These are phyloP conservation scores for Misgurnus anguillicaudatus DNA, from an alignment of 2,113 vertebrate genomes.

Conservation along the genomic window DNA sequence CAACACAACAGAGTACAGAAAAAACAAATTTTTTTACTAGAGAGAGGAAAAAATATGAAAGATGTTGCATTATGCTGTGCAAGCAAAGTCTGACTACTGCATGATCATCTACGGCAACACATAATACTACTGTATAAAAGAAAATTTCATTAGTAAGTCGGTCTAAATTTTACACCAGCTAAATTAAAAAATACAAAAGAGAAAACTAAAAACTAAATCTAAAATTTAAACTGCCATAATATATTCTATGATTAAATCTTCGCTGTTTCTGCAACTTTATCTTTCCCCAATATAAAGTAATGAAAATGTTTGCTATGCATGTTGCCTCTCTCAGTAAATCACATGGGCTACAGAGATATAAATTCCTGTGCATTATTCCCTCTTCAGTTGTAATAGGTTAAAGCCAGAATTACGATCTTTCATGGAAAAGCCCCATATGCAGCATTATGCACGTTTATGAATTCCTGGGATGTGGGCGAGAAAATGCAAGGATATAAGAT, in stretches of 20 bases:
- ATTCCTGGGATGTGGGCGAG: slow-evolving; percentile 31
- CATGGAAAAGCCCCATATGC: slow-evolving; percentile 30
- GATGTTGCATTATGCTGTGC: not conserved
- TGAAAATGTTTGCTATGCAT: not conserved
- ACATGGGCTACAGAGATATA: slow-evolving; percentile 19
- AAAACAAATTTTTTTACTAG: not conserved
- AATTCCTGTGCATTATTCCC: slow-evolving; percentile 43
- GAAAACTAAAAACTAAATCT: not conserved
- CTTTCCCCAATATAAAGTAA: not conserved
- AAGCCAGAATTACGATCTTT: slow-evolving; percentile 40
- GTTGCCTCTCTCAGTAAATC: slow-evolving; percentile 12
- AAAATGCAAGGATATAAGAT: slow-evolving; percentile 33
- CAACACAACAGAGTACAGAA: slow-evolving; percentile 27
- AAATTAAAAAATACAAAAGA: not conserved
- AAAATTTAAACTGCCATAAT: not conserved
- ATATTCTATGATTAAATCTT: slow-evolving; percentile 1
- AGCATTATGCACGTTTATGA: slow-evolving; percentile 38
- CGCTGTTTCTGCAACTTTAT: not conserved
- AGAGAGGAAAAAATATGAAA: slow-evolving; percentile 12
- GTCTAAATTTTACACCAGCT: not conserved
- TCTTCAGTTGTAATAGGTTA: slow-evolving; percentile 38
- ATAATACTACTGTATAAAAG: not conserved
- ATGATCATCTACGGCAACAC: not conserved
- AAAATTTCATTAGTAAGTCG: not conserved
- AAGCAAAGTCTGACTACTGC: not conserved